Evolutionary conservation across 1,140 invertebrate species (phyloP).

Genomic region (Tribolium madens): DNA sequence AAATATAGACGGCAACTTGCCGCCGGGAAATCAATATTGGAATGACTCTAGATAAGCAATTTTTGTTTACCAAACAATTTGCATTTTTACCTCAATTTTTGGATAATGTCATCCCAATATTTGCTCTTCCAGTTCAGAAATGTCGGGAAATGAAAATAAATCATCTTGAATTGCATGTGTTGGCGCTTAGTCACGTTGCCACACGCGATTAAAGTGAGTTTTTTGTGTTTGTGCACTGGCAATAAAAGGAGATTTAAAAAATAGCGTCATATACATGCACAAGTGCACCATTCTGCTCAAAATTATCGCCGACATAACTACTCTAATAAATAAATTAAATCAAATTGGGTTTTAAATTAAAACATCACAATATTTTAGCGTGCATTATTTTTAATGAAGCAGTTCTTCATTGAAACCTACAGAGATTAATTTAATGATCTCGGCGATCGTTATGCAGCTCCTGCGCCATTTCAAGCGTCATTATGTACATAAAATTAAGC

Average conservation of each 20-base stretch:
- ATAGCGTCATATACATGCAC: background rate
- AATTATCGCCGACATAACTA: background rate
- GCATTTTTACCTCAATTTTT: background rate
- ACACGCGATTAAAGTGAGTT: background rate
- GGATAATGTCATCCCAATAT: background rate
- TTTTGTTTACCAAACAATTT: background rate
- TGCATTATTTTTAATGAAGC: background rate
- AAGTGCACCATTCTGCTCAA: background rate
- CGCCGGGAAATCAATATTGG: constrained; percentile 29
- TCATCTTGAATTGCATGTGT: constrained; percentile 16
- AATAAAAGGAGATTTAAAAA: background rate
- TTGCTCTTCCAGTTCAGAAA: background rate
- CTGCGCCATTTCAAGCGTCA: background rate
- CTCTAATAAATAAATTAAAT: background rate
- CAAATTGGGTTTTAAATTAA: background rate
- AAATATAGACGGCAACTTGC: constrained; percentile 16
- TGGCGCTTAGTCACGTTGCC: constrained; percentile 1
- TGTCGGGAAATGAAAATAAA: background rate
- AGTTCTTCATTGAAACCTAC: background rate
- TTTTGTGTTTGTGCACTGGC: background rate
- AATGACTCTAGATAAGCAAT: background rate
- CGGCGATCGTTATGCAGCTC: background rate
- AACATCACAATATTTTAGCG: background rate
- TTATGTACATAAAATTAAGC: background rate
- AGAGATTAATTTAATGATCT: background rate